phyloP scores from a whole-genome alignment of 2,888 invertebrate genomes.

The Dione vanillae region DNA sequence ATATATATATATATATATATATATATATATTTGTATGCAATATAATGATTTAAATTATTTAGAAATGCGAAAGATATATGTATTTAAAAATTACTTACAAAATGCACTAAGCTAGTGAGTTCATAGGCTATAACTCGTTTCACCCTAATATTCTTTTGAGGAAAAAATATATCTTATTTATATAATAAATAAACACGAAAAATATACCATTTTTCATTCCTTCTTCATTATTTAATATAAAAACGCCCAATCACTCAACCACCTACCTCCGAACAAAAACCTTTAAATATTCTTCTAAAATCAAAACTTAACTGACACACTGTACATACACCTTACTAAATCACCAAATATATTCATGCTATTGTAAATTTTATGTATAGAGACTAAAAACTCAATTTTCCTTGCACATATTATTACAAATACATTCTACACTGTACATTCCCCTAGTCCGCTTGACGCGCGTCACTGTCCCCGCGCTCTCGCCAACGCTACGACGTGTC shows the following conservation, averaged over 20 bases:
- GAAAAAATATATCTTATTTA: neutral
- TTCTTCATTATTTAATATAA: neutral
- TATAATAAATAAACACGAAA: neutral
- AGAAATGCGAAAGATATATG: too few relatives aligned
- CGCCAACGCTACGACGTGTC: slow-evolving; percentile 27
- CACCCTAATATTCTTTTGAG: neutral
- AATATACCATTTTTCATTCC: neutral
- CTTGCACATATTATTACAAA: neutral
- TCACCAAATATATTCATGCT: neutral
- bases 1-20: too few relatives aligned
- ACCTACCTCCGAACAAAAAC: neutral
- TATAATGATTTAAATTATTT: too few relatives aligned
- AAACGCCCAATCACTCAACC: neutral
- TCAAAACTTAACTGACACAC: neutral
- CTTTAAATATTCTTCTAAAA: neutral
- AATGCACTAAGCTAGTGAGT: too few relatives aligned
- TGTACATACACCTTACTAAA: neutral
- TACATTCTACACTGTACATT: slow-evolving; percentile 23
- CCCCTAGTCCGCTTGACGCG: slow-evolving; percentile 39
- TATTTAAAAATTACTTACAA: too few relatives aligned
- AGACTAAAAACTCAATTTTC: neutral
- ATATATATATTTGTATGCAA: too few relatives aligned
- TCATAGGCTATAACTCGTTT: neutral
- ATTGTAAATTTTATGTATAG: neutral
- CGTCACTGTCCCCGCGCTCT: slow-evolving; percentile 42